phyloP scores from a whole-genome alignment of 2,113 vertebrate species.

The Centropristis striata region DNA sequence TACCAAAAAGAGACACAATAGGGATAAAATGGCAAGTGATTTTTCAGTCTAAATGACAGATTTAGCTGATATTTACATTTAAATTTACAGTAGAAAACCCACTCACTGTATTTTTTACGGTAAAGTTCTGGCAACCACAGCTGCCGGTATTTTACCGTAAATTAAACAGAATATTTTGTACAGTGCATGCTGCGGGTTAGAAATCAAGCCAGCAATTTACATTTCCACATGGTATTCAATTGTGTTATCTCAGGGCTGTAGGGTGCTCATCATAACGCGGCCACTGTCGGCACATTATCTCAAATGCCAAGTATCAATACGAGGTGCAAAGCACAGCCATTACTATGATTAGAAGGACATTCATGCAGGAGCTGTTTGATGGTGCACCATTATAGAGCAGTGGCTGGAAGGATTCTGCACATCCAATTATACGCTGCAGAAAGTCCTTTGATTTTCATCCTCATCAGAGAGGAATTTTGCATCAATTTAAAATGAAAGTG shows the following conservation, averaged over 20 bases:
- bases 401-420: constrained; percentile 36
- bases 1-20: too few relatives aligned
- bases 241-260: constrained; percentile 20
- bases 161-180: too few relatives aligned
- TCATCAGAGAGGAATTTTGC: background rate
- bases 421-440: constrained; percentile 45
- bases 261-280: background rate
- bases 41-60: too few relatives aligned
- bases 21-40: too few relatives aligned
- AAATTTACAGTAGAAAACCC: too few relatives aligned
- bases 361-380: constrained; percentile 36
- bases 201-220: constrained; percentile 11
- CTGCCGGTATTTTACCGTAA: too few relatives aligned
- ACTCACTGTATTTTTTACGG: too few relatives aligned
- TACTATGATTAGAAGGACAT: constrained; percentile 47
- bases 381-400: constrained; percentile 26
- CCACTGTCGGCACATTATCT: constrained; percentile 22
- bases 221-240: background rate
- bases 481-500: background rate
- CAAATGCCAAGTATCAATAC: constrained; percentile 54
- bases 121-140: too few relatives aligned
- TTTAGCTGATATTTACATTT: too few relatives aligned
- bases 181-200: background rate
- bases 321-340: constrained; percentile 29
- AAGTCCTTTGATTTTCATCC: background rate